A percentile compares a stretch with the other conserved stretches of the same genome.
Conservation (phyloP, 2,113 vertebrate species). For the Pangasianodon hypophthalmus region DNA sequence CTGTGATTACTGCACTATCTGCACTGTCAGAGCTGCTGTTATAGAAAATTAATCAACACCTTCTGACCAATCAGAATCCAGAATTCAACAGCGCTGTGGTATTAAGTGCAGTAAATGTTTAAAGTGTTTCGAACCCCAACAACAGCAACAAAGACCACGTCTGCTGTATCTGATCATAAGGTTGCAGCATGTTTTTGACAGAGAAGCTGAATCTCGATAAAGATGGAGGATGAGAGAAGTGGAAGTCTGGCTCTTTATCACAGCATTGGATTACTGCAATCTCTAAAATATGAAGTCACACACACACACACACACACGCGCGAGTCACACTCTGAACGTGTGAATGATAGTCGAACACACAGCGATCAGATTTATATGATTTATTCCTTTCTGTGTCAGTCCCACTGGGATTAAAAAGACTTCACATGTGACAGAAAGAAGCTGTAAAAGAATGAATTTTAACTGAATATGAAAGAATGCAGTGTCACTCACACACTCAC, state of each 20-base stretch:
- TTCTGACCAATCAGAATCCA: not conserved
- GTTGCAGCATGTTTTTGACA: not conserved
- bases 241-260: conserved; percentile 26
- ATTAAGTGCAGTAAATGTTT: not conserved
- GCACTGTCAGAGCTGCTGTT: not conserved
- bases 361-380: not conserved
- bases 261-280: conserved; percentile 9
- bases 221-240: conserved; percentile 1
- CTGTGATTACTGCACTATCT: too few relatives aligned
- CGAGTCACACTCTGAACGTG: not conserved
- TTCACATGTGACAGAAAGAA: not conserved
- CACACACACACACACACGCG: conserved; percentile 20
- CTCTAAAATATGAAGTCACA: not conserved
- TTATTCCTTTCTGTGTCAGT: not conserved
- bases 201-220: not conserved
- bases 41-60: not conserved
- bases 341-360: not conserved
- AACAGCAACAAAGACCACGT: not conserved
- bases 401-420: not conserved
- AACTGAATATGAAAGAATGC: not conserved
- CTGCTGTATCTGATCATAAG: not conserved
- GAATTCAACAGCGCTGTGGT: not conserved
- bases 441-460: not conserved
- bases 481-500: not conserved
- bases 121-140: not conserved